A percentile compares a stretch with the other conserved stretches of the same genome.
Conservation (phyloP, 2,888 invertebrate genomes). For the Rhamnusium bicolor region DNA sequence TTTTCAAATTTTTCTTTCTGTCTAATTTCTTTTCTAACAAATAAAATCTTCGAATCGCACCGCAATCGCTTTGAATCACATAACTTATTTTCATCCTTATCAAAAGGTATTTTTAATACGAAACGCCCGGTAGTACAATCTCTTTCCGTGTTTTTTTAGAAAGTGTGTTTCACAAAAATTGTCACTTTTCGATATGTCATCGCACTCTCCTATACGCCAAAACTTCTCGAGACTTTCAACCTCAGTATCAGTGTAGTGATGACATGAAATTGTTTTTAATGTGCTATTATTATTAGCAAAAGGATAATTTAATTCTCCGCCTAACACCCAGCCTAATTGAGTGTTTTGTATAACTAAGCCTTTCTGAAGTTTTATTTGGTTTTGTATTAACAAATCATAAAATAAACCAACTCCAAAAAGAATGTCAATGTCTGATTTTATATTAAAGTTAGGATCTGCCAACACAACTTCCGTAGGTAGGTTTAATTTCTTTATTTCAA, state of each 20-base stretch:
- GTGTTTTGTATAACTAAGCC: slow-evolving; percentile 34
- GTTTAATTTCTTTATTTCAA: not conserved
- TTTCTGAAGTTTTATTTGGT: slow-evolving; percentile 31
- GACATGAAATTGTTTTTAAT: not conserved
- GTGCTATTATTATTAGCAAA: not conserved
- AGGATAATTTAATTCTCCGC: not conserved
- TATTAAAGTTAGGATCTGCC: not conserved
- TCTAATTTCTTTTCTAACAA: slow-evolving; percentile 1
- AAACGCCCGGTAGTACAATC: slow-evolving; percentile 33
- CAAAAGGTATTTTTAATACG: slow-evolving; percentile 35
- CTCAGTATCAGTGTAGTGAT: not conserved
- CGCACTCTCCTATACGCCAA: slow-evolving; percentile 38
- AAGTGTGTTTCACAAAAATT: slow-evolving; percentile 42
- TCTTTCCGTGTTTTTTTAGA: slow-evolving; percentile 21
- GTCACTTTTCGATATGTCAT: not conserved
- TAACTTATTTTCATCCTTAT: slow-evolving; percentile 12
- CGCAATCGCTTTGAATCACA: slow-evolving; percentile 34
- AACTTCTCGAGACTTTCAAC: slow-evolving; percentile 12
- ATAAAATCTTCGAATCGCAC: slow-evolving; percentile 40
- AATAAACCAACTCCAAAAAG: not conserved
- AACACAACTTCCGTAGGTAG: not conserved
- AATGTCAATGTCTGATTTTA: not conserved
- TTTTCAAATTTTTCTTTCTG: slow-evolving; percentile 20
- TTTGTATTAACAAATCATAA: not conserved
- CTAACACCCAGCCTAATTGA: slow-evolving; percentile 41